A percentile compares a stretch with the other conserved stretches of the same genome.
phyloP scores from a whole-genome alignment of 2,888 invertebrate species.

The Aphidoletes aphidimyza region DNA sequence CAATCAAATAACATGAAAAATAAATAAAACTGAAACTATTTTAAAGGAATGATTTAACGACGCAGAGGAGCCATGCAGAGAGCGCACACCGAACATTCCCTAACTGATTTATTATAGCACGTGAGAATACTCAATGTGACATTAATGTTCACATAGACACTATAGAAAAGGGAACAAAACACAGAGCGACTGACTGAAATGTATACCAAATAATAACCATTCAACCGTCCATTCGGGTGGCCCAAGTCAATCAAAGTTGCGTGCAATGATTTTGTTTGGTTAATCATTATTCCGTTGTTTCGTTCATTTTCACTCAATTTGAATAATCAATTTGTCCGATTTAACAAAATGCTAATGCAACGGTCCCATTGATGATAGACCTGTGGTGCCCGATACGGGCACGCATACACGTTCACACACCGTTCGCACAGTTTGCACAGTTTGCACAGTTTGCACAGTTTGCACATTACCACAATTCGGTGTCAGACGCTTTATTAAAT shows the following conservation, averaged over 20 bases:
- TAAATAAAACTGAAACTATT: too few species aligned
- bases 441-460: too few species aligned
- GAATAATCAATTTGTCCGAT: conserved; percentile 31
- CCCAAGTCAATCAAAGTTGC: background rate
- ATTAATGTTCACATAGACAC: conserved; percentile 20
- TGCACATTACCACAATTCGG: too few species aligned
- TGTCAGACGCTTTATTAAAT: too few species aligned
- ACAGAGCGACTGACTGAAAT: too few species aligned
- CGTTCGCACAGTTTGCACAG: too few species aligned
- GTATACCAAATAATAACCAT: background rate
- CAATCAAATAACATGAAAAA: background rate
- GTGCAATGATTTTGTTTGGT: background rate
- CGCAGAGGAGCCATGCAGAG: background rate
- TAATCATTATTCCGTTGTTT: background rate
- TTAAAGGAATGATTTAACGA: background rate
- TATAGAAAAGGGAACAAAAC: too few species aligned
- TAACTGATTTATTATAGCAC: background rate
- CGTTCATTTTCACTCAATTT: background rate
- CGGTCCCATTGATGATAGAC: background rate
- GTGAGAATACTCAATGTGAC: conserved; percentile 18
- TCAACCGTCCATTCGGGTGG: background rate
- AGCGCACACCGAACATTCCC: background rate
- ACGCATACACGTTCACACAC: too few species aligned
- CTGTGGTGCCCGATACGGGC: background rate
- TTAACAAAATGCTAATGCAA: background rate